Base-by-base conservation (phyloP, 2,113 vertebrate genomes). In the Leucopsar rothschildi region DNA sequence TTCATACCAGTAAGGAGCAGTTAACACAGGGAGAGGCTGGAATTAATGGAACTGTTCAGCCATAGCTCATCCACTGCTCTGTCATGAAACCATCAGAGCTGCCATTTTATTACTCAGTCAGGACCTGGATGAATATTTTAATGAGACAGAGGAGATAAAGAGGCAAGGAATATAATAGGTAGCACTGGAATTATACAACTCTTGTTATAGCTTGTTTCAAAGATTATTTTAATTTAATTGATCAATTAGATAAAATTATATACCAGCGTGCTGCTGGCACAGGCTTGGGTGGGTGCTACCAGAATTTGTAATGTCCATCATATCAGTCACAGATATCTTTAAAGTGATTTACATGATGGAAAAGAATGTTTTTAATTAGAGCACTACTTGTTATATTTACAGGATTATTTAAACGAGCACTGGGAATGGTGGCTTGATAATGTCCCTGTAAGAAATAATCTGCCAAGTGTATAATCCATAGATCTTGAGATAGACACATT, bases 191-290 rank as follows among this genome's bases (percentile, higher is more conserved):
- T 96, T 91, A 88, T 82, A 33, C 86, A 91, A 81, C 78, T 93
- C 82, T 88, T 96, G 86, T 93, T 95, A 94, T 35, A 88, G 93
- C 92, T 91, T 81, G 65, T 94, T 97, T 97, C 92, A 97, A 96
- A 96, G 61, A 95, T 98, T 96, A 96, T 97, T 96, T 90, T 95
- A 85, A 92, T 97, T 97, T 97, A 98, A 97, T 97, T 95, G 95
- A 96, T 97, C 96, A 96, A 92, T 97, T 97, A 97, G 94, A 90
- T 96, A 82, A 96, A 97, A 97, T 96, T 91, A 95, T 90, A 77
- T 77, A 75, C 83, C 61, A 47, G 44, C 2, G 1, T 87, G 78
- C 64, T 83, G 70, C 42, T 97, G 97, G 94, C 95, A 65, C 6
- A 29, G 84, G 70, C 83, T 89, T 93, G 94, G 84, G 59, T 45